Base-by-base conservation (phyloP, 2,113 vertebrate genomes). In the Rhinopomastus cyanomelas region DNA sequence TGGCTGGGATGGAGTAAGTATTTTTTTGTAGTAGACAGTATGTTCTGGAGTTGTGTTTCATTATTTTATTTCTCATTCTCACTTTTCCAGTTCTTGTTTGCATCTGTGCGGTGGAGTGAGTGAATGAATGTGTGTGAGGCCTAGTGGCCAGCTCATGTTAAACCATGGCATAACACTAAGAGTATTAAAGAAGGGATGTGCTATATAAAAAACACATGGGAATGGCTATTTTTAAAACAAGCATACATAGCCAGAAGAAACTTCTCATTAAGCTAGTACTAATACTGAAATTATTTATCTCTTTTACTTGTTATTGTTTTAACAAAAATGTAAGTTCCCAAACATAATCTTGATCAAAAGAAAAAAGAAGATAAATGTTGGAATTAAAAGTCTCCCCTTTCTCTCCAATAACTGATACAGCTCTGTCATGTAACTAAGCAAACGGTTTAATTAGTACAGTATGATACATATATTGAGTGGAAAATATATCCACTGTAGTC, bases 71-170 rank as follows among this genome's bases (percentile, higher is more conserved):
- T 12, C 16, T 52, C 29, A 56, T 79, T 59, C 25, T 8, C 3
- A 37, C 5, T 48, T 74, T 36, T 5, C 46, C 5, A 5, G 3
- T 60, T 51, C 46, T 9, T 0, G n/a, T 57, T 85, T 46, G 46
- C 12, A 65, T 9, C 15, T 6, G 11, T 18, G 8, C 1, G 3
- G 21, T 12, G 1, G 32, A 62, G 4, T n/a, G 6, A 84, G 11
- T 1, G 1, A 69, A 32, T 1, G 1, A 8, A 2, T 3, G 0
- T 3, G 5, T 29, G 11, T 15, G 17, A 16, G 16, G 2, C 7
- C 53, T 62, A 48, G 4, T 32, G 62, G 7, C 12, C 22, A 13
- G 2, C 10, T 77, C 13, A 4, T 6, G 9, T 76, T 65, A 59
- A 91, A 55, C 3, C 3, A 17, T 0, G 2, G 36, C 20, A 68